Conservation (phyloP, 1,140 invertebrate species). For the Onthophagus taurus region DNA sequence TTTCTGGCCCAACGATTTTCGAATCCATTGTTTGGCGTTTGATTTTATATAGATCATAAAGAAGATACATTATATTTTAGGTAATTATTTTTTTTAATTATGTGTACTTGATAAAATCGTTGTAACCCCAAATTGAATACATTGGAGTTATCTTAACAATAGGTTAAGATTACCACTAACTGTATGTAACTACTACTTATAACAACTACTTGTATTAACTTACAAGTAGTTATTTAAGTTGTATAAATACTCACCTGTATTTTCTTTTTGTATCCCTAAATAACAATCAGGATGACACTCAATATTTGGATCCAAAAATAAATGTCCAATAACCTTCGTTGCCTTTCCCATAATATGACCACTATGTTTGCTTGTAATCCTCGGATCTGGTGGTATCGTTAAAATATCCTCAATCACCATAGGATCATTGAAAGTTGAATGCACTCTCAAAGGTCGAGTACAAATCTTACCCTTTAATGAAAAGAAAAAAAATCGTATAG, state of each 20-base stretch:
- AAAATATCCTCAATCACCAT: slow-evolving; percentile 52
- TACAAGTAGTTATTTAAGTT: no score
- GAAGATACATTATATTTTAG: no score
- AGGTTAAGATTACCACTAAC: no score
- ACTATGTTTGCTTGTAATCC: slow-evolving; percentile 37
- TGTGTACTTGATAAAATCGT: no score
- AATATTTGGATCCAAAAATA: slow-evolving; percentile 53
- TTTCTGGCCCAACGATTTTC: no score
- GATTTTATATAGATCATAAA: no score
- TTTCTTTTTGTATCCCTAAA: slow-evolving; percentile 50
- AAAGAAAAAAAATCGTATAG: slow-evolving; percentile 12
- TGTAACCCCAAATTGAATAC: no score
- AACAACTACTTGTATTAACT: no score
- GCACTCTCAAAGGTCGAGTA: slow-evolving; percentile 57
- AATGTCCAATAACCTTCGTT: slow-evolving; percentile 35
- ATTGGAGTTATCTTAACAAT: no score
- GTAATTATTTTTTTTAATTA: no score
- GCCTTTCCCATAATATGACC: slow-evolving; percentile 41
- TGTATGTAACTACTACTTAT: no score
- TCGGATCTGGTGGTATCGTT: slow-evolving; percentile 41
- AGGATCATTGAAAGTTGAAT: slow-evolving; percentile 61
- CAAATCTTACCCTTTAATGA: slow-evolving; percentile 65
- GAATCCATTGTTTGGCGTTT: no score
- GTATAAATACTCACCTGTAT: slow-evolving; percentile 43
- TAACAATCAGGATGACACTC: slow-evolving; percentile 69